These are phyloP conservation scores for Cyclargus thomasi DNA, from an alignment of 1,140 invertebrate species.

Conservation along the genomic window DNA sequence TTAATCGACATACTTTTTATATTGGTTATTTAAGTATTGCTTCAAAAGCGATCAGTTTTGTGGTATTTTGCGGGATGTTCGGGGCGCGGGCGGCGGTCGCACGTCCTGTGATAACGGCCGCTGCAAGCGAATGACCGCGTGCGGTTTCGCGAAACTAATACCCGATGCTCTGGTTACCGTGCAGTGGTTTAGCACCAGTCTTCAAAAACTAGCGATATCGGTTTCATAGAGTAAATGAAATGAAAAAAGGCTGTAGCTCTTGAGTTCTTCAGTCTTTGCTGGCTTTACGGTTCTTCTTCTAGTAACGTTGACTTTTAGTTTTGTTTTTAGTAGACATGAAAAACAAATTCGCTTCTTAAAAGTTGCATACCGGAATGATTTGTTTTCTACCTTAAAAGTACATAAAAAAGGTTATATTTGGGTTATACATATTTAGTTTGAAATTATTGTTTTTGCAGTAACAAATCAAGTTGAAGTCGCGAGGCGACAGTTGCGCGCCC, in stretches of 20 bases:
- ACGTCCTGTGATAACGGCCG: slow-evolving; percentile 37
- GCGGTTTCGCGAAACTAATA: slow-evolving; percentile 39
- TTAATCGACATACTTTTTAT: no score
- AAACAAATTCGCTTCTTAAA: no score
- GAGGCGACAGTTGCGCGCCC: slow-evolving; percentile 37
- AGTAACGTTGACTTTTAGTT: no score
- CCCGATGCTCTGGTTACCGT: slow-evolving; percentile 22
- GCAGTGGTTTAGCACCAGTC: not conserved
- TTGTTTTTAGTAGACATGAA: no score
- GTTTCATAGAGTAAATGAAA: no score
- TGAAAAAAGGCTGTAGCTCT: no score
- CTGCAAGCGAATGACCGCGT: slow-evolving; percentile 35
- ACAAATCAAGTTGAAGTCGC: not conserved
- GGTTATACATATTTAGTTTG: not conserved
- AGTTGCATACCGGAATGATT: no score
- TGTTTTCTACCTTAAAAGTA: no score
- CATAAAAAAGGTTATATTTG: no score
- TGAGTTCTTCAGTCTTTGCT: no score
- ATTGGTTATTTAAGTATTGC: not conserved
- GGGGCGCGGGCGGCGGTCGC: slow-evolving; percentile 23
- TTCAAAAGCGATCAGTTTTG: not conserved
- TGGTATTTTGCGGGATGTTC: not conserved
- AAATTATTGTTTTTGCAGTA: not conserved
- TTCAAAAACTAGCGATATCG: no score
- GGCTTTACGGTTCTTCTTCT: no score